A percentile compares a stretch with the other conserved stretches of the same genome.
Evolutionary conservation across 2,113 vertebrate species (phyloP).

Genomic region (Chionis minor): DNA sequence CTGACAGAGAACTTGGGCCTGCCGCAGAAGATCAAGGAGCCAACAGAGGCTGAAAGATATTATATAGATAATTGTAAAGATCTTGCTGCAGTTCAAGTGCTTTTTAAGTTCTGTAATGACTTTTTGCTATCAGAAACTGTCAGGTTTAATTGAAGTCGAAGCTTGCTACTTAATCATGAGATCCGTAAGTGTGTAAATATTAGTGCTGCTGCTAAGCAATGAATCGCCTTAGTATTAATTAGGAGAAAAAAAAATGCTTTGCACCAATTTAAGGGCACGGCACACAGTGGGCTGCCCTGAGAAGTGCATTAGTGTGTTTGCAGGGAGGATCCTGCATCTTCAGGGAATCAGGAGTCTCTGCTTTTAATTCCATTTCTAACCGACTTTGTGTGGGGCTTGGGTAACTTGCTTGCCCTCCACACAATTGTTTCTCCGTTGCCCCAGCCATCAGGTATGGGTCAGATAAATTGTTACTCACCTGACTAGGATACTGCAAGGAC

Average conservation of each 20-base stretch:
- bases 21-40: conserved; percentile 23
- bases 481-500: not conserved
- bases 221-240: not conserved
- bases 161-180: conserved; percentile 27
- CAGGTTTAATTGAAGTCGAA: conserved; percentile 57
- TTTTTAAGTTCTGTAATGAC: conserved; percentile 52
- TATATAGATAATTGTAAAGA: conserved; percentile 43
- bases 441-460: not conserved
- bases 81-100: conserved; percentile 10
- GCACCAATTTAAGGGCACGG: not conserved
- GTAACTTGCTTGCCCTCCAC: not conserved
- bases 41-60: conserved; percentile 34
- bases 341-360: not conserved
- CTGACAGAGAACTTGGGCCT: conserved; percentile 12
- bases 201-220: conserved; percentile 24
- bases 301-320: not conserved
- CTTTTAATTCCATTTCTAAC: not conserved
- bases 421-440: not conserved
- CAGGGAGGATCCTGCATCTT: not conserved
- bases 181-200: conserved; percentile 29
- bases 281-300: not conserved
- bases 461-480: not conserved
- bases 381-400: accelerated
- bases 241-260: not conserved
- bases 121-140: conserved; percentile 38